Evolutionary conservation across 2,113 vertebrate genomes (phyloP), one percentile per base, ranked within the genome.

Genomic region (Odocoileus hemionus): DNA sequence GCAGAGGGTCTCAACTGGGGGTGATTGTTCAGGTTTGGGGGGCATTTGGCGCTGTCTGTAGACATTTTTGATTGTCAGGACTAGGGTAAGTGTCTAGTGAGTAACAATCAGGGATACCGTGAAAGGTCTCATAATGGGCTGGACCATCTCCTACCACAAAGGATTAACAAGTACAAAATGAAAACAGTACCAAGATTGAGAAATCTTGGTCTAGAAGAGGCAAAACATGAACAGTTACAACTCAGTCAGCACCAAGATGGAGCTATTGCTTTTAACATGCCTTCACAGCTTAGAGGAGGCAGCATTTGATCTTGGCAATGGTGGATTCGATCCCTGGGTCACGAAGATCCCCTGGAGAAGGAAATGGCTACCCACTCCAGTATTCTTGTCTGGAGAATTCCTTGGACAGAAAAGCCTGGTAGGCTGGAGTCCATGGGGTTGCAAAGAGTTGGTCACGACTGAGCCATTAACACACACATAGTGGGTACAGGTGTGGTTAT

Each of bases 121-220:
- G 16, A 39, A 47, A 57, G 10, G 7, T 7, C n/a, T 30, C 1
- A 25, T 1, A 21, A 1, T 25, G 21, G 1, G 2, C 21, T 82
- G n/a, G 55, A 23, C 9, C 14, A 19, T 5, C 16, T 45, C 33
- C 45, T 14, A 28, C 0, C 15, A 36, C 82, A 91, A 57, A 57
- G 23, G 47, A 39, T 12, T n/a, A 33, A n/a, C 28, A 33, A 14
- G 70, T 47, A 6, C 50, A 33, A 85, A 30, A 67, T 45, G n/a
- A 45, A 50, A 10, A 14, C 0, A 15, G 19, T 47, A 5, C 8
- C 16, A 39, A 50, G 5, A 8, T 2, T 25, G 79, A 89, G 70
- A 83, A 57, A 36, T 36, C 2, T 28, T 86, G 6, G 21, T 21
- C 23, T 84, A 47, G 23, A 58, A 45, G 36, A 33, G 33, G 50